A percentile compares a stretch with the other conserved stretches of the same genome.
These are phyloP conservation scores for Gonatopus flavifemur DNA, from an alignment of 1,140 invertebrate genomes.

Conservation along the genomic window DNA sequence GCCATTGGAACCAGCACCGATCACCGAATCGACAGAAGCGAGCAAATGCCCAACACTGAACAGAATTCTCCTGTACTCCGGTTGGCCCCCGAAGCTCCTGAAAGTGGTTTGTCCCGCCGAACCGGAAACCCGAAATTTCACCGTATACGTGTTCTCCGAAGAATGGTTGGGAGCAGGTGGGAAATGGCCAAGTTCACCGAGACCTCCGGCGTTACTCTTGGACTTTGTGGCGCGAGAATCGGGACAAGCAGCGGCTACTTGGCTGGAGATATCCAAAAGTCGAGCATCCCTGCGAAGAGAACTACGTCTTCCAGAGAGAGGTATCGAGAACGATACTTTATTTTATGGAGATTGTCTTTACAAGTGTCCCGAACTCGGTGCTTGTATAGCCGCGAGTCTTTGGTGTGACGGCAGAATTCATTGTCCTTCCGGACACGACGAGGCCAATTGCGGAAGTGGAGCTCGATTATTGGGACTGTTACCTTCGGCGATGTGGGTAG, in stretches of 20 bases:
- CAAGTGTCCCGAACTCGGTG: slow-evolving; percentile 85
- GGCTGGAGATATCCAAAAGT: slow-evolving; percentile 72
- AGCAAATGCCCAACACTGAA: slow-evolving; percentile 60
- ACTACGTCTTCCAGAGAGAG: slow-evolving; percentile 52
- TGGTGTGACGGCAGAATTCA: slow-evolving; percentile 86
- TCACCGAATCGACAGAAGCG: slow-evolving; percentile 63
- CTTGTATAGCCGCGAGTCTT: slow-evolving; percentile 79
- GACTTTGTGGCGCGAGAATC: slow-evolving; percentile 72
- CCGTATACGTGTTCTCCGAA: slow-evolving; percentile 74
- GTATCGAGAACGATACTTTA: slow-evolving; percentile 62
- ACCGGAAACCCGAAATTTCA: slow-evolving; percentile 65
- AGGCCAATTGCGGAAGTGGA: slow-evolving; percentile 68
- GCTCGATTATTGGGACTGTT: slow-evolving; percentile 51
- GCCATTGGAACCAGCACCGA: slow-evolving; percentile 41
- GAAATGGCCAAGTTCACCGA: slow-evolving; percentile 48
- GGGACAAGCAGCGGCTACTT: slow-evolving; percentile 69
- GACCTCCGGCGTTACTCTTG: slow-evolving; percentile 67
- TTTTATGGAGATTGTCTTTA: slow-evolving; percentile 65
- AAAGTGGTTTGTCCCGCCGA: slow-evolving; percentile 74
- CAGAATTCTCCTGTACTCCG: slow-evolving; percentile 50
- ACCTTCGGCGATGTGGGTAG: slow-evolving; percentile 57
- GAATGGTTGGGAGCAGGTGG: slow-evolving; percentile 64
- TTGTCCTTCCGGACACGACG: slow-evolving; percentile 84
- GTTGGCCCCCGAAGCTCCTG: slow-evolving; percentile 63
- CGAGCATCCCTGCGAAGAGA: slow-evolving; percentile 67